Percentiles rank a stretch among this genome's conserved stretches.
Conservation (phyloP, 2,113 vertebrate species). For the Thymallus thymallus region DNA sequence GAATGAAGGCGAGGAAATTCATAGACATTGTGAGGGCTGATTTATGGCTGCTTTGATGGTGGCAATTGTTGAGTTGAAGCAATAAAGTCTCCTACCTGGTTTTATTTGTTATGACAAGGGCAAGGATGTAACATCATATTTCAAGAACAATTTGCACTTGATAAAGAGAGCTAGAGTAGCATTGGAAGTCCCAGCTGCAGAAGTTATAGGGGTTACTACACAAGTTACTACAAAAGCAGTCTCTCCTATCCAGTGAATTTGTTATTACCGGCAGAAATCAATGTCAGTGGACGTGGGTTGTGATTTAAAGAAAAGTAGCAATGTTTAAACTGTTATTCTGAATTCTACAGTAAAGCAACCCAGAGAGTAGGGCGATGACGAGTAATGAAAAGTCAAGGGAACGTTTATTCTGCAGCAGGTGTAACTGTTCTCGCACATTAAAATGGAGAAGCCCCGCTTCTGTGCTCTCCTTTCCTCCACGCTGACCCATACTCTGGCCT, state of each 20-base stretch:
- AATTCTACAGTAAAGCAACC: no score
- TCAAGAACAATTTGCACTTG: conserved; percentile 51
- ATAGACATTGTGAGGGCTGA: background rate
- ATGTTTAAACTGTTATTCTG: no score
- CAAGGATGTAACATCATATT: conserved; percentile 9
- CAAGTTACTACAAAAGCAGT: background rate
- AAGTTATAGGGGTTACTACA: background rate
- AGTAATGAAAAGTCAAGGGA: no score
- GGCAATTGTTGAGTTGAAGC: background rate
- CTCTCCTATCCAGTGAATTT: background rate
- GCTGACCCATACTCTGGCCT: conserved; percentile 23
- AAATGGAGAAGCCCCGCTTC: background rate
- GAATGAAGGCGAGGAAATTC: background rate
- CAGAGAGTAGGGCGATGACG: no score
- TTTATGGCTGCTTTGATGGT: background rate
- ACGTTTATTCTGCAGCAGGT: background rate
- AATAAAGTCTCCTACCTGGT: conserved; percentile 40
- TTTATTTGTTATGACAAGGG: conserved; percentile 50
- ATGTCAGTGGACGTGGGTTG: no score
- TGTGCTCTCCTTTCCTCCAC: background rate
- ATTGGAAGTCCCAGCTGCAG: background rate
- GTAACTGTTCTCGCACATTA: background rate
- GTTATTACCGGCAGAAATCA: no score
- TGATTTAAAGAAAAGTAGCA: no score
- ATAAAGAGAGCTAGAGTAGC: conserved; percentile 44